Evolutionary conservation across 2,888 invertebrate species (phyloP).

Genomic region (Apodemia mormo): DNA sequence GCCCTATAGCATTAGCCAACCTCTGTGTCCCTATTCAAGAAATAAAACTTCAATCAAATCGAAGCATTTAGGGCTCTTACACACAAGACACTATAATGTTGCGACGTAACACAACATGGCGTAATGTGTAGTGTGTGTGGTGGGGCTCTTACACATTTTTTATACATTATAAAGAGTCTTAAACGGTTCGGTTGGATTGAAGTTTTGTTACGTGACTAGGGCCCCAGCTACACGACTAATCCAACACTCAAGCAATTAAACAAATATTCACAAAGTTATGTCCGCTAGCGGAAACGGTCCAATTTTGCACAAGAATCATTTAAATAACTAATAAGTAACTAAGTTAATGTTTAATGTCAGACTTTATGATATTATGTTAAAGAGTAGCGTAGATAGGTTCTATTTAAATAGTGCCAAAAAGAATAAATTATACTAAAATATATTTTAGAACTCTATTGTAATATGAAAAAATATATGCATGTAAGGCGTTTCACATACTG

Average conservation of each 20-base stretch:
- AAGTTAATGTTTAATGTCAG: background rate
- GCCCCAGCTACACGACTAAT: background rate
- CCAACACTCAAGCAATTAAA: background rate
- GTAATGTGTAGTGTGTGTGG: too few relatives aligned
- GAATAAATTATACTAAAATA: background rate
- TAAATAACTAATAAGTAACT: background rate
- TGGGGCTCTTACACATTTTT: too few relatives aligned
- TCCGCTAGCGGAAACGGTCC: background rate
- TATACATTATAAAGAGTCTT: too few relatives aligned
- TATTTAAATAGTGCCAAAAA: constrained; percentile 11
- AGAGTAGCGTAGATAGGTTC: constrained; percentile 10
- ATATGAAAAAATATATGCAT: background rate
- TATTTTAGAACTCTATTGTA: background rate
- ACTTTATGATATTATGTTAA: background rate
- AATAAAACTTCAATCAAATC: too few relatives aligned
- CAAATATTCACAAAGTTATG: background rate
- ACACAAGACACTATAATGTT: too few relatives aligned
- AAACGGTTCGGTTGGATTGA: too few relatives aligned
- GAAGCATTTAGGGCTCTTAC: too few relatives aligned
- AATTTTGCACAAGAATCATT: background rate
- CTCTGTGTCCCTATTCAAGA: too few relatives aligned
- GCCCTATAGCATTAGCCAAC: too few relatives aligned
- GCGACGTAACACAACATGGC: too few relatives aligned
- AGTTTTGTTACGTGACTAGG: too few relatives aligned
- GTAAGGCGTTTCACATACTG: too few relatives aligned